Evolutionary conservation across 2,113 vertebrate genomes (phyloP).

Genomic region (Pica pica): DNA sequence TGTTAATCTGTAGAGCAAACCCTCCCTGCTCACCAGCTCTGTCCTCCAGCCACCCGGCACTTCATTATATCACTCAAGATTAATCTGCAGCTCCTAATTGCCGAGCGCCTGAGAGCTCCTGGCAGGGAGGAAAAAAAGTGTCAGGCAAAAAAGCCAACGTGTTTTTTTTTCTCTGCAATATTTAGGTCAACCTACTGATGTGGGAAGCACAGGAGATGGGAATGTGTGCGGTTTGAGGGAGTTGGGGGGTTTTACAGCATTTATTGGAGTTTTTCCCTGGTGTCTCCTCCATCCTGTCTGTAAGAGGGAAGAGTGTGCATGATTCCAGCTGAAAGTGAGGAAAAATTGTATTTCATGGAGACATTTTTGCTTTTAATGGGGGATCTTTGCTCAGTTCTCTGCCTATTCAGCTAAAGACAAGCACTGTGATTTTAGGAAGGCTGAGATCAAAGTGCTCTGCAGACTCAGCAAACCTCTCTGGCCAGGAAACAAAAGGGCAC

Average conservation of each 20-base stretch:
- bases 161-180: neutral
- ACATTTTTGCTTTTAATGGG: neutral
- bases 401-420: neutral
- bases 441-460: neutral
- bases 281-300: neutral
- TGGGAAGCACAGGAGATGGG: neutral
- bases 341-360: neutral
- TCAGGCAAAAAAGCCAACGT: neutral
- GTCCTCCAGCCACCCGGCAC: neutral
- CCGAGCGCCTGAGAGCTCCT: neutral
- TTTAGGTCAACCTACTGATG: neutral
- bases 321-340: neutral
- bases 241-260: fast-evolving
- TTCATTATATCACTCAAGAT: constrained; percentile 39
- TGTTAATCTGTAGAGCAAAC: neutral
- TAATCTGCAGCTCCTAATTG: constrained; percentile 25
- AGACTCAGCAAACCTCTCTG: neutral
- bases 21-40: neutral
- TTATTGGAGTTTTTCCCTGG: neutral
- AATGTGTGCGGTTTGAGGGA: neutral
- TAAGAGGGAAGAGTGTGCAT: fast-evolving
- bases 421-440: neutral
- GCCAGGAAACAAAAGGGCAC: neutral
- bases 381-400: neutral
- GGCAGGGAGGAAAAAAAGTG: neutral